Base-by-base conservation (phyloP, 2,888 invertebrate species). In the Embidobia sp. region DNA sequence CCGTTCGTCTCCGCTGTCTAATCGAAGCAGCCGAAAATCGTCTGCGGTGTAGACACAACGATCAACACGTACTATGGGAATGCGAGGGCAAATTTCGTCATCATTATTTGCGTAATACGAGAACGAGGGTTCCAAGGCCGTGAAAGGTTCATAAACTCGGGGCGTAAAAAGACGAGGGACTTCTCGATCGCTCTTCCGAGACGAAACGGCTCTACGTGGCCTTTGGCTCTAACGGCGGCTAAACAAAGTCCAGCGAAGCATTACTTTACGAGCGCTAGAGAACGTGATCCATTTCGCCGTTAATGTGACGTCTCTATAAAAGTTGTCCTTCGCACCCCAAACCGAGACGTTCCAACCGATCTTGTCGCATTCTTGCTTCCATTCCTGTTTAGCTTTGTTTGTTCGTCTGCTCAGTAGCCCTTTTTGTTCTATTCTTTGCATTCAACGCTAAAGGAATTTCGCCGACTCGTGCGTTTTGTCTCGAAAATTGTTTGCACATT, bases 251-350 rank as follows among this genome's bases (percentile, higher is more conserved):
- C 85, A 69, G 82, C 78, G 78, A 76, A 81, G 64, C 49, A 85
- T 86, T 85, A 83, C 84, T 88, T 88, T 89, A 89, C 88, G 88
- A 86, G 86, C 82, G 79, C 64, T 75, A 77, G 78, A 81, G 81
- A 81, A 88, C 87, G 88, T 89, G 88, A 87, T 87, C 87, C 88
- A 88, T 89, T 87, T 83, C 81, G 82, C 79, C 84, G 87, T 87
- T 88, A 88, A 88, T 86, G 86, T 83, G 85, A 85, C 83, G 81
- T 84, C 84, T 83, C 85, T 83, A 85, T 87, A 85, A 88, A 86
- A 85, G 81, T 49, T 64, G 70, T 61, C 53, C 22, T 35, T 53
- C 70, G 46, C 19, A 57, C 57, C 48, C 22, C 1, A 7, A 22
- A 57, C 15, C 6, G 35, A 63, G 27, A 49, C 18, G 11, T 26